Conservation (phyloP, 2,113 vertebrate genomes). For the Microcebus lehilahytsara region DNA sequence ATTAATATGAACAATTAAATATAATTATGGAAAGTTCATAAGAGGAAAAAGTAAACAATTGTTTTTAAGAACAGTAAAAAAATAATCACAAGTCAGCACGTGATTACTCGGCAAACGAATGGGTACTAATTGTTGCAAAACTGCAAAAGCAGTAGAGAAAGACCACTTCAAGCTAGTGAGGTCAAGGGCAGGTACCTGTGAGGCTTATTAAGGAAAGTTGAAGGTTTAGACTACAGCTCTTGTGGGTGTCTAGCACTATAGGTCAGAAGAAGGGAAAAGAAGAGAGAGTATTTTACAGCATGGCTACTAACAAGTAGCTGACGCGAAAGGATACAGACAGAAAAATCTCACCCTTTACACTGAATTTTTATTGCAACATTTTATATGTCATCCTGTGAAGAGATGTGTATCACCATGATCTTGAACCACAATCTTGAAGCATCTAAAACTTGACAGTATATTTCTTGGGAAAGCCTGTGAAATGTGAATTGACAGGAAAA, state of each 20-base stretch:
- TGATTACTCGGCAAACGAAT: not conserved
- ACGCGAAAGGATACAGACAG: not conserved
- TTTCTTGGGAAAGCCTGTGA: constrained; percentile 5
- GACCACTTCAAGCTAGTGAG: not conserved
- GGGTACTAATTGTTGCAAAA: not conserved
- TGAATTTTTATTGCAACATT: not conserved
- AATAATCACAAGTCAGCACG: not conserved
- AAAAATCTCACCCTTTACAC: not conserved
- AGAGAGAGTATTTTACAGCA: not conserved
- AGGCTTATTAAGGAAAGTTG: not conserved
- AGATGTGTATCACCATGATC: not conserved
- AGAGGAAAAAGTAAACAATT: constrained; percentile 6
- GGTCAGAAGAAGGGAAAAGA: not conserved
- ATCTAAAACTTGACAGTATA: not conserved
- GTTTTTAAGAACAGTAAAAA: not conserved
- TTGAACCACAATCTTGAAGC: not conserved
- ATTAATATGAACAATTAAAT: not conserved
- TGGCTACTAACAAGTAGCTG: not conserved
- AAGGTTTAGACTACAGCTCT: not conserved
- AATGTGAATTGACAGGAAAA: not conserved
- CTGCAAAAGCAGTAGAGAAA: constrained; percentile 42
- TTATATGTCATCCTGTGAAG: not conserved
- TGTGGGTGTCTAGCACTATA: not conserved
- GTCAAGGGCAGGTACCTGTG: not conserved
- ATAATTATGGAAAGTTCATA: constrained; percentile 3